Conservation (phyloP, 2,113 vertebrate genomes). For the Agapornis roseicollis region DNA sequence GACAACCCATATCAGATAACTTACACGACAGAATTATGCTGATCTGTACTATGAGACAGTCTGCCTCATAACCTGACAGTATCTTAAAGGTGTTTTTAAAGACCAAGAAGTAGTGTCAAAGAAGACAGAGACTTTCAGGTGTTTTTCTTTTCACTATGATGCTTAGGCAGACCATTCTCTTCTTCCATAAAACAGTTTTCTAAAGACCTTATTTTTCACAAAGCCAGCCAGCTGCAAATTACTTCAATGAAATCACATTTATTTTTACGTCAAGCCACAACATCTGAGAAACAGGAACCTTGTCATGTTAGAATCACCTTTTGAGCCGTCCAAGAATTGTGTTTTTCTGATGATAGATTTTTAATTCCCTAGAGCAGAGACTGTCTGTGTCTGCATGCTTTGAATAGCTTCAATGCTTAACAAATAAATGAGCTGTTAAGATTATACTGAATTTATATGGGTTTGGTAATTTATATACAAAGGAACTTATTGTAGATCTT, state of each 20-base stretch:
- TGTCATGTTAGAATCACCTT: not conserved
- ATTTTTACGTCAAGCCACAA: not conserved
- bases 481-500: not conserved
- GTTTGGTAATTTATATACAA: not conserved
- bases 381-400: not conserved
- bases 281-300: not conserved
- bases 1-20: not conserved
- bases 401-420: slow-evolving; percentile 1
- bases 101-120: not conserved
- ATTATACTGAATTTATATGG: not conserved
- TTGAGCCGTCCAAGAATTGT: not conserved
- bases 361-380: slow-evolving; percentile 4
- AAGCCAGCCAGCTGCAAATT: not conserved
- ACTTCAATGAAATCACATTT: not conserved
- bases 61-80: not conserved
- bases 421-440: not conserved
- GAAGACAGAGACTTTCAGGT: not conserved
- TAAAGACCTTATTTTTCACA: not conserved
- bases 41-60: not conserved
- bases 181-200: not conserved
- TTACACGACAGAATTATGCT: not conserved
- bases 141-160: not conserved
- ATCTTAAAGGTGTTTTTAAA: not conserved
- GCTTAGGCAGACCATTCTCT: not conserved
- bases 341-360: not conserved